Base-by-base conservation (phyloP, 2,797 vertebrate species). In the Halcyon badia region DNA sequence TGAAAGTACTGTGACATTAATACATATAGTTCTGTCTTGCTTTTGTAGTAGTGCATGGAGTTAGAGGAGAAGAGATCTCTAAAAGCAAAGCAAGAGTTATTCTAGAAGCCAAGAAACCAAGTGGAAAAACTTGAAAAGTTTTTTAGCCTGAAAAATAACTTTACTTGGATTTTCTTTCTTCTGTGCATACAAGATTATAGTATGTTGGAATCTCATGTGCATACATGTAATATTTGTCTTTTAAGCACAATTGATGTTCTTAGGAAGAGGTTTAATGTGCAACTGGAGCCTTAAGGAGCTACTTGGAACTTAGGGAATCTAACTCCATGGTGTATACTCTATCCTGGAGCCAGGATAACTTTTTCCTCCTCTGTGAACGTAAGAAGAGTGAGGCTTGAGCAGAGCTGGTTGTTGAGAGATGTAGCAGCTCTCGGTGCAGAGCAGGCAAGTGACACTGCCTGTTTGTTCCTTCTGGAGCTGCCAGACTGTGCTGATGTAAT, bases 281-380 rank as follows among this genome's bases (percentile, higher is more conserved):
- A 66, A 5, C 2, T 88, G 33, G 31, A 60, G 41, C 28, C 41
- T 80, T 54, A 77, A 70, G 57, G 33, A 51, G 35, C 26, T 72
- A 5, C 39, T 52, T 82, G 62, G 61, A 73, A 18, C 6, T 33
- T 21, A 2, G 14, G 15, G 30, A 33, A 33, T 69, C 41, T 22
- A 30, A 44, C 37, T 48, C 31, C 10, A 5, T 25, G 26, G 41
- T n/a, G 11, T 51, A 12, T 4, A 11, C 3, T 48, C 21, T 51
- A 4, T 37, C 25, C 61, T 69, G 71, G 33, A 72, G 58, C 24
- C 44, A 46, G 56, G 15, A 26, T 44, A 56, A 33, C 21, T 15
- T n/a, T 41, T 41, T 52, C 42, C n/a, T 22, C 31, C 22, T 31
- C 0, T 0, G 0, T 35, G 14, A n/a, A 28, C 14, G 33, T 31